Conservation (phyloP, 2,113 vertebrate species). For the Hipposideros armiger region DNA sequence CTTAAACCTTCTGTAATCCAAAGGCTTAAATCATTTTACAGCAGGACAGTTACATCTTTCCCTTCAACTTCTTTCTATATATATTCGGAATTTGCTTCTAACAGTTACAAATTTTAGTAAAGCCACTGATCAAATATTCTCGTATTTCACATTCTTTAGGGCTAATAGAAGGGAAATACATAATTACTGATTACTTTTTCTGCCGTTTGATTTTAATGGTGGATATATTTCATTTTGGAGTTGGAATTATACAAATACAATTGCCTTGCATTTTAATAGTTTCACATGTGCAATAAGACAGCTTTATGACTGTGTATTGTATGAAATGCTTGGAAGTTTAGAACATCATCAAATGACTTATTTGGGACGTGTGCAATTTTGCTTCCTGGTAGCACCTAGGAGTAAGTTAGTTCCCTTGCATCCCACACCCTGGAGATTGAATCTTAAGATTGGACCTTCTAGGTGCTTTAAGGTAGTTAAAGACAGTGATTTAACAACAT, state of each 20-base stretch:
- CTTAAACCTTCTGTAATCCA: constrained; percentile 64
- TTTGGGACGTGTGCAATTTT: constrained; percentile 2
- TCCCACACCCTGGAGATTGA: neutral
- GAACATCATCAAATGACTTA: neutral
- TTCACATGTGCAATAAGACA: neutral
- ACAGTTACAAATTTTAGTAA: neutral
- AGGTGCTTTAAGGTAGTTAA: neutral
- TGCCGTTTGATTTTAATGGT: neutral
- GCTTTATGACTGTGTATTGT: neutral
- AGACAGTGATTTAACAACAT: neutral
- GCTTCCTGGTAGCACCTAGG: neutral
- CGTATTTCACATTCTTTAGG: neutral
- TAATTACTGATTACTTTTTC: constrained; percentile 18
- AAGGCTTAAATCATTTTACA: constrained; percentile 54
- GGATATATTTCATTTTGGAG: constrained; percentile 5
- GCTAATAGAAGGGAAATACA: neutral
- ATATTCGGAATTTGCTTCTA: constrained; percentile 49
- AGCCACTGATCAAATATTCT: neutral
- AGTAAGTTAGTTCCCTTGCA: neutral
- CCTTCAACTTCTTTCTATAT: neutral
- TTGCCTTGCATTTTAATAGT: neutral
- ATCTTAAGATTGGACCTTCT: neutral
- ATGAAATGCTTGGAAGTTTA: neutral
- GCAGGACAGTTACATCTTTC: constrained; percentile 25
- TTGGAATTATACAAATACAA: neutral